Percentiles rank a stretch among this genome's conserved stretches.
Evolutionary conservation across 2,888 invertebrate species (phyloP).

Genomic region (Diaprepes abbreviatus): DNA sequence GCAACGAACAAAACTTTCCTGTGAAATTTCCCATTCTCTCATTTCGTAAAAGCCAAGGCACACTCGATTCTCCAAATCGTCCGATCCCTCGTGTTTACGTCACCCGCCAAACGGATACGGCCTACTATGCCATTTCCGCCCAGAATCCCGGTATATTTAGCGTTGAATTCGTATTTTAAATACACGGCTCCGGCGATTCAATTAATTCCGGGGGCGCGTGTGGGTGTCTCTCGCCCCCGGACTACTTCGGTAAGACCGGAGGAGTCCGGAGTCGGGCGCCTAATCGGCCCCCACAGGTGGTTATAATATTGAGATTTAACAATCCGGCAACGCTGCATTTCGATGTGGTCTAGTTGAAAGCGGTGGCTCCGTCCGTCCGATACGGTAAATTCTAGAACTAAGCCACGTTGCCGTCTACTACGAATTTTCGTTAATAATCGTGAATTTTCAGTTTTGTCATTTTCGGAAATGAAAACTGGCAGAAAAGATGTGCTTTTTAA

Average conservation of each 20-base stretch:
- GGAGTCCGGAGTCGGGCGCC: slow-evolving; percentile 36
- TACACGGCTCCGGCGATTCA: slow-evolving; percentile 24
- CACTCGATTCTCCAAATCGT: slow-evolving; percentile 38
- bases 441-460: not conserved
- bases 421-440: not conserved
- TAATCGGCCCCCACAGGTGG: slow-evolving; percentile 47
- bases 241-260: slow-evolving; percentile 38
- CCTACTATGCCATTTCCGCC: slow-evolving; percentile 41
- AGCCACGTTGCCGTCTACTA: slow-evolving; percentile 24
- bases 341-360: slow-evolving; percentile 25
- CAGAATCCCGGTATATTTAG: slow-evolving; percentile 24
- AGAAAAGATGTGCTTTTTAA: slow-evolving; percentile 12
- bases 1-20: slow-evolving; percentile 24
- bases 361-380: slow-evolving; percentile 36
- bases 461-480: slow-evolving; percentile 13
- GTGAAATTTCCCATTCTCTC: slow-evolving; percentile 27
- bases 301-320: slow-evolving; percentile 20
- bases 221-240: slow-evolving; percentile 37
- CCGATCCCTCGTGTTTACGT: slow-evolving; percentile 45
- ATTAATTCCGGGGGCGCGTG: slow-evolving; percentile 36
- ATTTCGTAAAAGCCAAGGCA: slow-evolving; percentile 43
- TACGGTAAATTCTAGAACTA: slow-evolving; percentile 18
- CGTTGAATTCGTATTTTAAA: slow-evolving; percentile 29
- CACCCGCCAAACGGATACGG: slow-evolving; percentile 33
- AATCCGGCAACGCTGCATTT: slow-evolving; percentile 30